These are phyloP conservation scores for Chrysotoxum bicinctum DNA, from an alignment of 2,888 invertebrate genomes.

Conservation along the genomic window DNA sequence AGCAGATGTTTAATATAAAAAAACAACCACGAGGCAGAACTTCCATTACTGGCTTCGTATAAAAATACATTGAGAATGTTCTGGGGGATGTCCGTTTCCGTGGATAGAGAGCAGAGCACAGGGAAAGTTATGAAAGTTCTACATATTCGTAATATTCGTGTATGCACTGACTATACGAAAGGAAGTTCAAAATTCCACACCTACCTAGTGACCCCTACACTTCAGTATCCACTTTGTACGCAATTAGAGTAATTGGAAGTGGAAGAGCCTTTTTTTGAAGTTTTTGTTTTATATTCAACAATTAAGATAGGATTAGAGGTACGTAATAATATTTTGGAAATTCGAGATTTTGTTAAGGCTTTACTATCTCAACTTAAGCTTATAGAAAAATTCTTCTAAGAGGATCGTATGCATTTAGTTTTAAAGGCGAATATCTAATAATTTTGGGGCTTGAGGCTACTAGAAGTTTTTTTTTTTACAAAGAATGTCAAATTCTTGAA, in stretches of 20 bases:
- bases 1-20: constrained; percentile 37
- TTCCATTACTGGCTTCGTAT: background rate
- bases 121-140: constrained; percentile 37
- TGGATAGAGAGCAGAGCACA: background rate
- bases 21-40: background rate
- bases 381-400: too few species aligned
- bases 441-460: too few species aligned
- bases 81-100: background rate
- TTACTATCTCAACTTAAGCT: background rate
- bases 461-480: too few species aligned
- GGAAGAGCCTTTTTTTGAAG: constrained; percentile 11
- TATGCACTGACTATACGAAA: background rate
- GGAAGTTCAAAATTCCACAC: constrained; percentile 4
- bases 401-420: too few species aligned
- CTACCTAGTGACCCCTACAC: background rate
- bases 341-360: background rate
- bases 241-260: constrained; percentile 65
- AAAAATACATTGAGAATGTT: constrained; percentile 16
- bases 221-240: constrained; percentile 44
- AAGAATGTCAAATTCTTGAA: too few species aligned
- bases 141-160: background rate
- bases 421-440: too few species aligned
- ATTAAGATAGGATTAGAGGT: constrained; percentile 23
- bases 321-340: constrained; percentile 7
- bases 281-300: constrained; percentile 16